phyloP scores from a whole-genome alignment of 2,888 invertebrate genomes.

The Andrena bucephala region DNA sequence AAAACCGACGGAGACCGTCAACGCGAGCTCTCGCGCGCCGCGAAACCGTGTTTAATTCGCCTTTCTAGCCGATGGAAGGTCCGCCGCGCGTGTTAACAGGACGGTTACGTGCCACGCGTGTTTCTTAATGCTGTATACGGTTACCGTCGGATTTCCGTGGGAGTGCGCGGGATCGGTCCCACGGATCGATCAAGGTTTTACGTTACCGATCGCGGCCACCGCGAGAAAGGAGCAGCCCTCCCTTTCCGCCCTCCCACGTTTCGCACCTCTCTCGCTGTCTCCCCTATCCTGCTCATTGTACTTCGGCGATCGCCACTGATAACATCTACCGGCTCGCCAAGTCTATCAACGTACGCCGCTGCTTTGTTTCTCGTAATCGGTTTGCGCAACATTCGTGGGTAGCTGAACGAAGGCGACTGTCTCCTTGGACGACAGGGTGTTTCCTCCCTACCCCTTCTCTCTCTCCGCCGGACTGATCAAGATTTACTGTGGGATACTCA shows the following conservation, averaged over 20 bases:
- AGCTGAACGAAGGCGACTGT: constrained; percentile 15
- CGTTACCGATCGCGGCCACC: constrained; percentile 69
- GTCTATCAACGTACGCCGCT: constrained; percentile 12
- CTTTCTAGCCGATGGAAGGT: constrained; percentile 49
- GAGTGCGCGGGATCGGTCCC: constrained; percentile 79
- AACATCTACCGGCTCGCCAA: constrained; percentile 53
- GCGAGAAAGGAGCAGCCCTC: constrained; percentile 64
- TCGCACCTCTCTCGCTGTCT: constrained; percentile 33
- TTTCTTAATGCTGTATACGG: constrained; percentile 73
- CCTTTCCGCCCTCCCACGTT: constrained; percentile 12
- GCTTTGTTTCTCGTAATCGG: constrained; percentile 27
- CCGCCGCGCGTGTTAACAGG: constrained; percentile 44
- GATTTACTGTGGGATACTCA: background rate
- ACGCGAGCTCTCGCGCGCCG: constrained; percentile 31
- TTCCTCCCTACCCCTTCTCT: background rate
- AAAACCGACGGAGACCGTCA: constrained; percentile 22
- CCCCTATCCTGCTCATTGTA: constrained; percentile 47
- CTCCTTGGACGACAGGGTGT: background rate
- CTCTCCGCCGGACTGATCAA: background rate
- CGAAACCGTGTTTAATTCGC: constrained; percentile 37
- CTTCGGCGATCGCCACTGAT: constrained; percentile 55
- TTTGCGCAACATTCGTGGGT: constrained; percentile 40
- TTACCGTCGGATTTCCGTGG: constrained; percentile 77
- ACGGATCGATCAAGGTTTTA: constrained; percentile 81
- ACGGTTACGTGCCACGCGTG: constrained; percentile 69